These are phyloP conservation scores for Lithobates pipiens DNA, from an alignment of 2,797 vertebrate species.

Conservation along the genomic window DNA sequence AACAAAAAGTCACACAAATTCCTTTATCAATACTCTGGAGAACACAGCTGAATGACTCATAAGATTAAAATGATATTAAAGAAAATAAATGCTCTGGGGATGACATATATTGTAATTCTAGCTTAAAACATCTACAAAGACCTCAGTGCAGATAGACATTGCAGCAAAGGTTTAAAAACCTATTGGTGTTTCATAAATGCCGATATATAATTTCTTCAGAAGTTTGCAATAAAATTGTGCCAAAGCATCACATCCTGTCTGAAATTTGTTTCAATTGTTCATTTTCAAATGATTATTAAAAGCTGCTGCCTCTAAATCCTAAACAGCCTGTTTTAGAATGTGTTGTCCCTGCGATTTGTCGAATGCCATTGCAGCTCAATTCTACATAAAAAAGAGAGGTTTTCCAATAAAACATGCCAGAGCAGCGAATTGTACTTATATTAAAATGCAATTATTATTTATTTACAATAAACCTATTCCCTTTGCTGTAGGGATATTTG, in stretches of 20 bases:
- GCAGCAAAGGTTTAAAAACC: too few relatives aligned
- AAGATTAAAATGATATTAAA: constrained; percentile 1
- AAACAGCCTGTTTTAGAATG: background rate
- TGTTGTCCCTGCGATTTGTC: background rate
- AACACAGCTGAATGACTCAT: constrained; percentile 28
- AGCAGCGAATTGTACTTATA: too few relatives aligned
- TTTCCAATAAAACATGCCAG: too few relatives aligned
- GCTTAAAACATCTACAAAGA: background rate
- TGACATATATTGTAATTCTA: constrained; percentile 25
- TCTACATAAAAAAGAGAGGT: background rate
- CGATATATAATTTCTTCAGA: constrained; percentile 26
- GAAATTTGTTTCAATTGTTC: constrained; percentile 20
- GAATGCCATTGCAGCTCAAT: background rate
- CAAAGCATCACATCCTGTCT: constrained; percentile 19
- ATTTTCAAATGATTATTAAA: constrained; percentile 17
- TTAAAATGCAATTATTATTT: too few relatives aligned
- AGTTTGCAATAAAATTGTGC: background rate
- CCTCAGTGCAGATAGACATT: background rate
- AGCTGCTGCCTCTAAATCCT: background rate
- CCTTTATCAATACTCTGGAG: background rate
- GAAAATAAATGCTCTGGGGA: constrained; percentile 6
- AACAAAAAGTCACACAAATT: constrained; percentile 10
- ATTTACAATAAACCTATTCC: too few relatives aligned
- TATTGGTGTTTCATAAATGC: constrained; percentile 1
- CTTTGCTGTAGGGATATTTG: too few relatives aligned